Evolutionary conservation across 2,113 vertebrate genomes (phyloP).

Genomic region (Syngnathoides biaculeatus): DNA sequence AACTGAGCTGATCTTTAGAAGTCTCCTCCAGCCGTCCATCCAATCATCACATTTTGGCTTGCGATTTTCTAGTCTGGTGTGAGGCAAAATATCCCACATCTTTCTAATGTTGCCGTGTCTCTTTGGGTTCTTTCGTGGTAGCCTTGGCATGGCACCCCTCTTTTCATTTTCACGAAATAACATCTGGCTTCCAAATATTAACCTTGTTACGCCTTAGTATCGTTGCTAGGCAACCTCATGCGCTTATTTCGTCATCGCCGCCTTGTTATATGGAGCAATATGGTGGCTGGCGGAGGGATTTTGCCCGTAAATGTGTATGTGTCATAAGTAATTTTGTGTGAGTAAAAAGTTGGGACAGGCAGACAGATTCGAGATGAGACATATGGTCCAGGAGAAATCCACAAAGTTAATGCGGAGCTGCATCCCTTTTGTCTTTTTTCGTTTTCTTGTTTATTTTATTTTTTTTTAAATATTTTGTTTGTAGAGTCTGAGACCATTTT

Average conservation of each 20-base stretch:
- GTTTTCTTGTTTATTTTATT: neutral
- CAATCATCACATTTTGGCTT: conserved; percentile 13
- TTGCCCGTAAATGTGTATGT: conserved; percentile 9
- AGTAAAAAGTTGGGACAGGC: conserved; percentile 1
- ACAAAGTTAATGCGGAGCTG: neutral
- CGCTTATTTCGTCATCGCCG: conserved; percentile 52
- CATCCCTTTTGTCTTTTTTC: neutral
- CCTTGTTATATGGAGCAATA: conserved; percentile 42
- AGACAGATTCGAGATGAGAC: conserved; percentile 2
- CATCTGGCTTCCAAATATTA: conserved; percentile 70
- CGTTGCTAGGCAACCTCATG: conserved; percentile 75
- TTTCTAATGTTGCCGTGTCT: neutral
- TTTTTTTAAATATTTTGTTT: neutral
- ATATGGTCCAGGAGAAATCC: conserved; percentile 26
- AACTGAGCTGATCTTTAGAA: neutral
- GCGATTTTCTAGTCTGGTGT: conserved; percentile 16
- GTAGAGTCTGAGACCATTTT: conserved; percentile 21
- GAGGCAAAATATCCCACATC: neutral
- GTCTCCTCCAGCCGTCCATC: conserved; percentile 11
- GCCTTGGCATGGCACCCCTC: conserved; percentile 20
- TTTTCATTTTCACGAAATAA: conserved; percentile 52
- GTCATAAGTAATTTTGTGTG: conserved; percentile 2
- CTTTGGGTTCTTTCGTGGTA: conserved; percentile 28
- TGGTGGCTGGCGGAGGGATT: conserved; percentile 40
- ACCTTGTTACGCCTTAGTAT: conserved; percentile 67